Evolutionary conservation across 2,113 vertebrate species (phyloP).

Genomic region (Mesembrinibis cayennensis): DNA sequence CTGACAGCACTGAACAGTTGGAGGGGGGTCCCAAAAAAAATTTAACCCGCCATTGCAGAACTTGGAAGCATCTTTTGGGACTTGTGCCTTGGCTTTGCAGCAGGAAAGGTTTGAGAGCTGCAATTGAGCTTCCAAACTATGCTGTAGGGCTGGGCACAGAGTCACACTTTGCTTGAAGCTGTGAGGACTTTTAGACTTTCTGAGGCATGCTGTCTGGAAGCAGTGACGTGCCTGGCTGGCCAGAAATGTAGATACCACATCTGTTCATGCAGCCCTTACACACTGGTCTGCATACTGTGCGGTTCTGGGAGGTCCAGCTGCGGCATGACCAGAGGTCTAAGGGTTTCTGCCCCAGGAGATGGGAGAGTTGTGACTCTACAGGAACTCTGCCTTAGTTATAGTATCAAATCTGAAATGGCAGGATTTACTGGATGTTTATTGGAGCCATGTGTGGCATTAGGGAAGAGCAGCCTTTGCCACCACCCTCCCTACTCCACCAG

Average conservation of each 20-base stretch:
- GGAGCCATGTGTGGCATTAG: not conserved
- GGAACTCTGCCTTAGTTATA: not conserved
- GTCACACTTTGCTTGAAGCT: not conserved
- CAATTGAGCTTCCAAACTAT: not conserved
- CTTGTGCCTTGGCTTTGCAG: not conserved
- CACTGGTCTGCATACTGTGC: rapidly evolving
- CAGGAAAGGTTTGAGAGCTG: not conserved
- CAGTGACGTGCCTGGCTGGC: not conserved
- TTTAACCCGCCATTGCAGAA: not conserved
- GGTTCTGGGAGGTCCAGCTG: not conserved
- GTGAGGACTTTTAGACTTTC: not conserved
- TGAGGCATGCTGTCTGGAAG: not conserved
- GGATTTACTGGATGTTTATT: not conserved
- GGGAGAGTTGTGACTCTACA: not conserved
- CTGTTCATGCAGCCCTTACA: not conserved
- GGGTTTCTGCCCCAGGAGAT: not conserved
- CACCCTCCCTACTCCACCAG: not conserved
- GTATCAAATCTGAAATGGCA: not conserved
- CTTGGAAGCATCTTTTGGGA: not conserved
- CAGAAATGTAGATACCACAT: not conserved
- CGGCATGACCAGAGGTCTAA: not conserved
- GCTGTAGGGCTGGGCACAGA: not conserved
- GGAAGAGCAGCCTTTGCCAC: not conserved
- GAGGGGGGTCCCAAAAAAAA: no score
- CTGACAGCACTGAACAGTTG: not conserved